Evolutionary conservation across 1,140 invertebrate species (phyloP).

Genomic region (Cardiocondyla obscurior): DNA sequence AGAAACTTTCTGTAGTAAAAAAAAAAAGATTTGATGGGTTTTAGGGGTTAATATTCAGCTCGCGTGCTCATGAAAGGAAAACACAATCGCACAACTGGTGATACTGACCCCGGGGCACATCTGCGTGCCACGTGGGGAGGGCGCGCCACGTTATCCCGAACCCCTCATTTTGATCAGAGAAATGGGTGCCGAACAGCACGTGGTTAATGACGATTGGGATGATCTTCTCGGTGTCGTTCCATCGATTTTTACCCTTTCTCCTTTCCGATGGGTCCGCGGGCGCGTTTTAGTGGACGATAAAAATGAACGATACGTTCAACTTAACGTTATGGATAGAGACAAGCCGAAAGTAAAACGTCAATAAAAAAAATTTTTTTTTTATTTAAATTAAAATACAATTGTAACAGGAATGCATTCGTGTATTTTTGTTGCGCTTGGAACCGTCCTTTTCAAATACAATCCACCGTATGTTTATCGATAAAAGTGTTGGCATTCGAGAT

Average conservation of each 20-base stretch:
- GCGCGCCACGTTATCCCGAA: slow-evolving; percentile 4
- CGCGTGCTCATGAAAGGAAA: slow-evolving; percentile 12
- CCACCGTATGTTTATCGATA: background rate
- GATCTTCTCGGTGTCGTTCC: background rate
- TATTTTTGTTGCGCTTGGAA: no score
- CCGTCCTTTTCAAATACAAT: background rate
- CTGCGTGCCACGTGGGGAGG: slow-evolving; percentile 60
- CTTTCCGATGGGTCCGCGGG: background rate
- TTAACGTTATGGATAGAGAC: no score
- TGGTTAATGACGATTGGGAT: slow-evolving; percentile 40
- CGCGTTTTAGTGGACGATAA: background rate
- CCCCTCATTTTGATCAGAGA: slow-evolving; percentile 7
- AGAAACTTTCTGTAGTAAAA: no score
- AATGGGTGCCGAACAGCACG: background rate
- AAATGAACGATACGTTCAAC: no score
- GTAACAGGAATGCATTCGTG: no score
- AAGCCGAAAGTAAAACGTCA: no score
- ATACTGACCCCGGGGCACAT: slow-evolving; percentile 56
- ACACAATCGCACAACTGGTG: slow-evolving; percentile 29
- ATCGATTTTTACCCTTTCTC: background rate
- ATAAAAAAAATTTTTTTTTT: background rate
- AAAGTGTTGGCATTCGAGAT: slow-evolving; percentile 9
- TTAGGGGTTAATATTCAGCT: slow-evolving; percentile 29
- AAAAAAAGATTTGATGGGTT: background rate
- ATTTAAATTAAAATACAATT: no score